Evolutionary conservation across 2,797 vertebrate genomes (phyloP), one percentile per base, ranked within the genome.

Genomic region (Diplodus sargus): DNA sequence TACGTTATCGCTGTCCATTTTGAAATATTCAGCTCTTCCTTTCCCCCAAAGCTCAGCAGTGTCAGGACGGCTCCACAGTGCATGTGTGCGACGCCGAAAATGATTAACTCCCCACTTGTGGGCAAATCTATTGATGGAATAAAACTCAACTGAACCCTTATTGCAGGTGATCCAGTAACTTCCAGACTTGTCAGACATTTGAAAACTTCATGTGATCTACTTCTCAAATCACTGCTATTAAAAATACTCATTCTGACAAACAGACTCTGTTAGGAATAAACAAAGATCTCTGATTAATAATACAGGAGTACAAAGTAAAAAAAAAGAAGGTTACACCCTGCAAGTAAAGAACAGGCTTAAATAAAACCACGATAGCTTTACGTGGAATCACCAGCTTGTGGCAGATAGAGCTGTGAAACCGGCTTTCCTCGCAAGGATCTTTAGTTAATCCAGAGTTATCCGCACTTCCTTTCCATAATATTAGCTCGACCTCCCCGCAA

Each of bases 401-500:
- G 39, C 67, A 79, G 81, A 81, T 61, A 72, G 66, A 83, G 78
- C 71, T 74, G 90, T 90, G 88, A 93, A 93, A 93, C 87, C 92
- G 87, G 88, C 91, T 94, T 92, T 93, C 87, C 89, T 80, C 73
- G 63, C 79, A 20, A 57, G 70, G 85, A 89, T 93, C 86, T 87
- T 83, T 49, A 67, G 88, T 88, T 94, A 93, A 95, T 94, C 93
- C 89, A 83, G 73, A 90, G 48, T 94, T 93, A 95, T 92, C 91
- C 79, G 48, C 76, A 81, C 88, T 92, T 90, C 83, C 88, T 92
- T 93, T 86, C 82, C 92, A 95, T 93, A 95, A 94, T 92, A 94
- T 95, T 95, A 94, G 85, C 89, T 87, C 91, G 93, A 84, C 87
- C 87, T 89, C 86, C 81, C 81, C 87, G 78, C 72, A 78, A 88